Base-by-base conservation (phyloP, 1,140 invertebrate genomes). In the Telenomus remus region DNA sequence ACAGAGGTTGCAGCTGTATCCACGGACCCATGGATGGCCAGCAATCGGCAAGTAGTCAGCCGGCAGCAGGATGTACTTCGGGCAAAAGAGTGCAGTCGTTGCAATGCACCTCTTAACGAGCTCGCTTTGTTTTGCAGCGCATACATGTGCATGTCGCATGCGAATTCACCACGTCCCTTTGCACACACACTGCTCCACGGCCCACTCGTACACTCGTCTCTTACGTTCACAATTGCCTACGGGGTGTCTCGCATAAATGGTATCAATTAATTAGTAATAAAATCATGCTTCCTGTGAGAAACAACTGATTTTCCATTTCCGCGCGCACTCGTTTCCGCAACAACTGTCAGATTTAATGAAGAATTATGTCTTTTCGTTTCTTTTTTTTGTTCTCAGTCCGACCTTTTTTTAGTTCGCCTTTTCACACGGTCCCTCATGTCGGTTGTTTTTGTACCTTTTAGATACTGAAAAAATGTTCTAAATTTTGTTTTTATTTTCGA, bases 31-130 rank as follows among this genome's bases (percentile, higher is more conserved):
- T 54, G 74, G 80, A 78, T 77, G 76, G 77, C 68, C 70, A 68
- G 73, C 71, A 64, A 76, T 80, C 65, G 71, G 76, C 76, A 55
- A 72, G 74, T 65, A 72, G 61, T 60, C 46, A 63, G 57, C 75
- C 76, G 51, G 78, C 79, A 87, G 83, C 85, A 86, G 84, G 84
- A 86, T 87, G 84, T 86, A 82, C 78, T 76, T 59, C 44, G 74
- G 54, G 83, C 79, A 84, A 84, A 75, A 83, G 83, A 82, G 84
- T 83, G 78, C 81, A 85, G 81, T 84, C 82, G 82, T 86, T 85
- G 82, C 86, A 79, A 85, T 86, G 84, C 84, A 81, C 81, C 82
- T 85, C 81, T 80, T 88, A 88, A 88, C 87, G 87, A 88, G 86
- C 86, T 87, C 82, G 86, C 87, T 88, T 88, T 87, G 87, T 88